Evolutionary conservation across 2,113 vertebrate species (phyloP).

Genomic region (Tachysurus fulvidraco): DNA sequence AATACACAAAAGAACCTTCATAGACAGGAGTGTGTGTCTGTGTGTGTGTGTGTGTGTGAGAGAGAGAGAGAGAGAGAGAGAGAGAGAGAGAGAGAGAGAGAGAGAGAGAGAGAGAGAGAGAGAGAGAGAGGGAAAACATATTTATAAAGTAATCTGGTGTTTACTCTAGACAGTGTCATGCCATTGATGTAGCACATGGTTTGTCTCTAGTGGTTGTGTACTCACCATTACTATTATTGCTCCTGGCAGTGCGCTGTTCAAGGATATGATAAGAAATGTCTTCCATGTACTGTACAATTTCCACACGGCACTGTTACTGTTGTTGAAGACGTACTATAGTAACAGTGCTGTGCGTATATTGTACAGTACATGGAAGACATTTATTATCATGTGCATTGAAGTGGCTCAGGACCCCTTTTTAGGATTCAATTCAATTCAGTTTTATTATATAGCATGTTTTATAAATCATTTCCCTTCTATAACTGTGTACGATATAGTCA

Average conservation of each 20-base stretch:
- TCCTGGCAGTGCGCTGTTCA: background rate
- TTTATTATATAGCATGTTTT: too few species aligned
- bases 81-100: background rate
- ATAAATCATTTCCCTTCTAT: too few species aligned
- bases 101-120: background rate
- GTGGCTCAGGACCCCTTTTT: too few species aligned
- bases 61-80: background rate
- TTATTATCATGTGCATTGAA: too few species aligned
- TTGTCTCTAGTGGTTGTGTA: slow-evolving; percentile 15
- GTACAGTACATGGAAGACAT: background rate
- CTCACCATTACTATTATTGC: background rate
- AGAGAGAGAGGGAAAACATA: background rate
- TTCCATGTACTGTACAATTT: background rate
- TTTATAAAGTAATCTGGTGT: slow-evolving; percentile 17
- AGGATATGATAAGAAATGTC: slow-evolving; percentile 10
- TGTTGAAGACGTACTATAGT: background rate
- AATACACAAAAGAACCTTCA: too few species aligned
- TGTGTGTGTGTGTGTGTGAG: too few species aligned
- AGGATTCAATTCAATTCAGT: too few species aligned
- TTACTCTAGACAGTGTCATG: background rate
- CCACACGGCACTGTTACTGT: background rate
- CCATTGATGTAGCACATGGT: background rate
- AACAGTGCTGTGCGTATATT: background rate
- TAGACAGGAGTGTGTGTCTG: too few species aligned
- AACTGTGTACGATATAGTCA: too few species aligned